Percentiles rank a stretch among this genome's conserved stretches.
Conservation (phyloP, 2,113 vertebrate species). For the chimpanzee (Pan troglodytes) region NHGRI_mPanTro3-v2.1_pri NC_072416.2:53296501-53297000, state of each 20-base stretch:
- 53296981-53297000: background rate
- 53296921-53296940: background rate
- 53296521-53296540: background rate
- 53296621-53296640: background rate
- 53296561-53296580: background rate
- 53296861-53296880: too few relatives aligned
- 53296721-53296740: background rate
- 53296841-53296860: background rate
- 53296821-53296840: background rate
- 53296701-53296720: background rate
- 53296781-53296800: background rate
- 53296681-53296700: background rate
- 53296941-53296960: background rate
- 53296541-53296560: background rate
- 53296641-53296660: background rate
- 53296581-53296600: background rate
- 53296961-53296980: background rate
- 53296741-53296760: background rate
- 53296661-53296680: rapidly evolving
- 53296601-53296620: background rate
- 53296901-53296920: background rate
- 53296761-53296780: background rate
- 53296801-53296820: background rate
- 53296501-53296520: background rate
- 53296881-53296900: background rate